Evolutionary conservation across 2,797 vertebrate genomes (phyloP), one percentile per base, ranked within the genome.

Genomic region (Tinamus major): DNA sequence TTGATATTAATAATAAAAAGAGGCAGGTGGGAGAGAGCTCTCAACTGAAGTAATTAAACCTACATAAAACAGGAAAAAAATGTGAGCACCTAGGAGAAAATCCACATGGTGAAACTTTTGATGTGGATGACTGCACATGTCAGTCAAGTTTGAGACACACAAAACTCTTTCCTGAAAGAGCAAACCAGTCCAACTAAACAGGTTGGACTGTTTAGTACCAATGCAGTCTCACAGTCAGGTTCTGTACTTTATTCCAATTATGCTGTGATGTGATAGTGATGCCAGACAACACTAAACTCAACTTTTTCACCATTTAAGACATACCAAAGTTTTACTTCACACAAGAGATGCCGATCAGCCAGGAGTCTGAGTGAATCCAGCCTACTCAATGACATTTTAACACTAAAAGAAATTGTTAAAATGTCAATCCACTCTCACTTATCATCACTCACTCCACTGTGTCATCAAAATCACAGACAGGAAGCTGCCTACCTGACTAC

Each of bases 21-120:
- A 29, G 12, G 11, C n/a, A 7, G 3, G 0, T 49, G 0, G 27
- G 18, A 1, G 4, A 3, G 12, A 2, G 0, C 10, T 31, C 29
- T 18, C 53, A n/a, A 51, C 8, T 76, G 12, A 64, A 89, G 17
- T 16, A 69, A 55, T 49, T 15, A 59, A 23, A 64, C 10, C 79
- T 85, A 19, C 35, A 44, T 53, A 80, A 74, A 74, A 14, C 9
- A 37, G n/a, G 3, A 44, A 74, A 3, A 79, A 70, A 63, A 41
- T 12, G 6, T 15, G 29, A 79, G 20, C 0, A 2, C 1, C 5
- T n/a, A 44, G 31, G 59, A 15, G 6, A 10, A 77, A 56, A 17
- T 13, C 12, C 5, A 11, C 27, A 13, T 67, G 35, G 8, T 56
- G 35, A 90, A 46, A 39, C 67, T 74, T 59, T 71, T 64, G 3